phyloP scores from a whole-genome alignment of 2,113 vertebrate genomes.

The Lamprologus ornatipinnis region DNA sequence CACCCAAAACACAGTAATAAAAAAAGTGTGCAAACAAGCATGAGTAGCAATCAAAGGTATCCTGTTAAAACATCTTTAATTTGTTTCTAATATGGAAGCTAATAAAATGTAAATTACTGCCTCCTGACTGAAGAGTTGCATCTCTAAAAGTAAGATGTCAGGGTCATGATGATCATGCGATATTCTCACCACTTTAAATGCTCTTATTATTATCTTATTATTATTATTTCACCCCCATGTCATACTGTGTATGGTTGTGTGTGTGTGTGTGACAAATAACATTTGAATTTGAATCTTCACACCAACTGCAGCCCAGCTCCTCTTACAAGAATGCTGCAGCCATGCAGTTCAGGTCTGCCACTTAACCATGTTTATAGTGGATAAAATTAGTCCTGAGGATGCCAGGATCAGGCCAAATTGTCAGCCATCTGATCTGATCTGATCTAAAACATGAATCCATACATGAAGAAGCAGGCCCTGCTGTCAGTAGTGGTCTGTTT shows the following conservation, averaged over 20 bases:
- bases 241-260: too few species aligned
- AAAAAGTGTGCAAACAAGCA: not conserved
- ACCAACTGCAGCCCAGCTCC: not conserved
- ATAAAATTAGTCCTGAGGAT: not conserved
- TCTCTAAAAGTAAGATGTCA: not conserved
- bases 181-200: not conserved
- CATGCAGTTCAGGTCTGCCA: not conserved
- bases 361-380: not conserved
- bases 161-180: not conserved
- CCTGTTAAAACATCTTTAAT: not conserved
- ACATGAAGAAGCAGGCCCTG: not conserved
- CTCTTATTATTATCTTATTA: not conserved
- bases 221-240: too few species aligned
- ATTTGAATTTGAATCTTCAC: not conserved
- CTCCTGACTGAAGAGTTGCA: not conserved
- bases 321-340: not conserved
- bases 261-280: too few species aligned
- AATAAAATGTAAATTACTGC: not conserved
- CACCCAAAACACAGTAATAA: not conserved
- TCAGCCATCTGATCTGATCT: not conserved
- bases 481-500: not conserved
- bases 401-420: not conserved
- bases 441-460: not conserved
- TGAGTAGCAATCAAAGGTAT: not conserved
- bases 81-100: not conserved